Evolutionary conservation across 2,113 vertebrate genomes (phyloP).

Genomic region (Tenebrosternarchus preto): DNA sequence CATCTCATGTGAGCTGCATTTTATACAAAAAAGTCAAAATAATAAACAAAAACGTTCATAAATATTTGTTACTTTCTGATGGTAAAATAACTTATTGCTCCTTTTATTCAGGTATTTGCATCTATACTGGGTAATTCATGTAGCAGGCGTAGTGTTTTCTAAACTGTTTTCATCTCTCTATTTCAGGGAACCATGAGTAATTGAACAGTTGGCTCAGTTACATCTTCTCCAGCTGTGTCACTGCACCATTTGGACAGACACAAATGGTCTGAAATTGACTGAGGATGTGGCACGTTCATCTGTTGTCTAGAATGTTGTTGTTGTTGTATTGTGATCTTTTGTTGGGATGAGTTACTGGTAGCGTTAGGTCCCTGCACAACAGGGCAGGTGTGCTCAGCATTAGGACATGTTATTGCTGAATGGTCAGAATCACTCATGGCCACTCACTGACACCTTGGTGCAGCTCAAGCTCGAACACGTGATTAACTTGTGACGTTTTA

Average conservation of each 20-base stretch:
- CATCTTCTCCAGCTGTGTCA: no score
- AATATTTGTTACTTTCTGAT: no score
- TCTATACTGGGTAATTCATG: neutral
- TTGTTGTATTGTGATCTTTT: neutral
- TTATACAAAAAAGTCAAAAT: no score
- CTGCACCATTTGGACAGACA: no score
- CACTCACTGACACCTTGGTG: neutral
- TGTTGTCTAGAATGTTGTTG: neutral
- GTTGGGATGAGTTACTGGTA: neutral
- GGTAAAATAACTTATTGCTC: no score
- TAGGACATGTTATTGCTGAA: neutral
- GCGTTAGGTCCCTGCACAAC: neutral
- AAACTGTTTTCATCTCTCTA: neutral
- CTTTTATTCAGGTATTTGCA: neutral
- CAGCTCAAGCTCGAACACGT: slow-evolving; percentile 5
- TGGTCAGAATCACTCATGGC: neutral
- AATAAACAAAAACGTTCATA: no score
- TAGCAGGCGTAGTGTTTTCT: neutral
- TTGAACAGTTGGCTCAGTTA: neutral
- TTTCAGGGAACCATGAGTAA: neutral
- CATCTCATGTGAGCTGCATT: no score
- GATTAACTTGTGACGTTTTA: slow-evolving; percentile 6
- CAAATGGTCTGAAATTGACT: neutral
- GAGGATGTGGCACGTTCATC: neutral
- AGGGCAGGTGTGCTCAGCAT: neutral